Evolutionary conservation across 2,797 vertebrate species (phyloP).

Genomic region (Gymnothorax javanicus): DNA sequence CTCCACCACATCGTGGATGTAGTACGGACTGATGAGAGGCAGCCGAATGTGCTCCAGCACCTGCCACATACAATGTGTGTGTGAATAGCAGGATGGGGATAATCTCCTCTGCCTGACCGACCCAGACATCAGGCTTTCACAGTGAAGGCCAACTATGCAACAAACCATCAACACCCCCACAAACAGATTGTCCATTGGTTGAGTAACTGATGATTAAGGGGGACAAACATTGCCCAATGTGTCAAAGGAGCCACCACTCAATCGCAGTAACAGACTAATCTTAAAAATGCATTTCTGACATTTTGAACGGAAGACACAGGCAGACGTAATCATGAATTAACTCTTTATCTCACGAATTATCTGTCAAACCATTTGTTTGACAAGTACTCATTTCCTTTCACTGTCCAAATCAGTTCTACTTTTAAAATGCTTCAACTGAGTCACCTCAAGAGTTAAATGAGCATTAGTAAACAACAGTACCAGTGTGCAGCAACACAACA

Average conservation of each 20-base stretch:
- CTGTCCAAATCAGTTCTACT: too few relatives aligned
- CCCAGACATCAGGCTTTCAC: not conserved
- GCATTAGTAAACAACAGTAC: not conserved
- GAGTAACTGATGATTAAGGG: not conserved
- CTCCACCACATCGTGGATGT: constrained; percentile 79
- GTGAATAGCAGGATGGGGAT: not conserved
- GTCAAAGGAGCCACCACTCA: not conserved
- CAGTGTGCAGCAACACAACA: not conserved
- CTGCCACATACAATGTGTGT: constrained; percentile 47
- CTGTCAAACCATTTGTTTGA: too few relatives aligned
- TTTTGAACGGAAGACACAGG: not conserved
- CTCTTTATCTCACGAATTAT: not conserved
- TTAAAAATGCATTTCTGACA: not conserved
- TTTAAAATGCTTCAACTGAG: too few relatives aligned
- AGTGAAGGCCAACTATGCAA: not conserved
- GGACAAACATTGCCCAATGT: not conserved
- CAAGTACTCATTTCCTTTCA: too few relatives aligned
- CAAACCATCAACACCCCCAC: constrained; percentile 5
- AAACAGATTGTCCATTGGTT: not conserved
- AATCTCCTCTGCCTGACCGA: not conserved
- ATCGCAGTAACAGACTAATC: not conserved
- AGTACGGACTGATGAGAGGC: constrained; percentile 80
- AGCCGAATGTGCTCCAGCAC: constrained; percentile 78
- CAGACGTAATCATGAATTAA: not conserved
- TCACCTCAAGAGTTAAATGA: too few relatives aligned